phyloP scores from a whole-genome alignment of 2,888 invertebrate species.

The Phytoseiulus persimilis region DNA sequence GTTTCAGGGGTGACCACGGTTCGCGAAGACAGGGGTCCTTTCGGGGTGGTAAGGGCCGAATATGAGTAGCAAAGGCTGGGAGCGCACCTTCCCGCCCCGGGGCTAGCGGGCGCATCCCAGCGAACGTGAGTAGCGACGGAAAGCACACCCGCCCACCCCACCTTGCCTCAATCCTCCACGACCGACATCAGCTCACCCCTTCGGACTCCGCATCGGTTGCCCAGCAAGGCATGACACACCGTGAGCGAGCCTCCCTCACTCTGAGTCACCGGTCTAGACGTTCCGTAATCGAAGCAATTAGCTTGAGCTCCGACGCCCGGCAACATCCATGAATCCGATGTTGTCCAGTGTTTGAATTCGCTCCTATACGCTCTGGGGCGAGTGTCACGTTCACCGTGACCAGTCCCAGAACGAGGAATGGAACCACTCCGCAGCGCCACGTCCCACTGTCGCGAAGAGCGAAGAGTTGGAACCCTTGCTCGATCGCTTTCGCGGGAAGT shows the following conservation, averaged over 20 bases:
- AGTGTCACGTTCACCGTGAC: background rate
- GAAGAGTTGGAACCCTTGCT: too few species aligned
- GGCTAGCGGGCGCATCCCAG: background rate
- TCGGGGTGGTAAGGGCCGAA: background rate
- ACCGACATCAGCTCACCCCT: background rate
- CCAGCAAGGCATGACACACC: background rate
- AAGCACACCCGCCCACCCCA: background rate
- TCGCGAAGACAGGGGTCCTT: too few species aligned
- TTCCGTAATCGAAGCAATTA: background rate
- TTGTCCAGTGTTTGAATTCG: background rate
- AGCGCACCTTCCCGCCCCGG: background rate
- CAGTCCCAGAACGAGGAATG: background rate
- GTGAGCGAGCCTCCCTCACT: background rate
- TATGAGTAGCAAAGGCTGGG: background rate
- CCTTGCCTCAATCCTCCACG: background rate
- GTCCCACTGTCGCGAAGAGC: background rate
- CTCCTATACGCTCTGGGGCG: background rate
- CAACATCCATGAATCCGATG: background rate
- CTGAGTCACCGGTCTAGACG: background rate
- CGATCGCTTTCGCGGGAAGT: too few species aligned
- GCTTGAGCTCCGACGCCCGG: background rate
- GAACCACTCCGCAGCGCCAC: background rate
- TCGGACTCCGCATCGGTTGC: background rate
- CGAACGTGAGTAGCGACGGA: background rate
- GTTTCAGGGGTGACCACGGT: too few species aligned